Conservation (phyloP, 2,797 vertebrate genomes). For the Poecilia gillii region DNA sequence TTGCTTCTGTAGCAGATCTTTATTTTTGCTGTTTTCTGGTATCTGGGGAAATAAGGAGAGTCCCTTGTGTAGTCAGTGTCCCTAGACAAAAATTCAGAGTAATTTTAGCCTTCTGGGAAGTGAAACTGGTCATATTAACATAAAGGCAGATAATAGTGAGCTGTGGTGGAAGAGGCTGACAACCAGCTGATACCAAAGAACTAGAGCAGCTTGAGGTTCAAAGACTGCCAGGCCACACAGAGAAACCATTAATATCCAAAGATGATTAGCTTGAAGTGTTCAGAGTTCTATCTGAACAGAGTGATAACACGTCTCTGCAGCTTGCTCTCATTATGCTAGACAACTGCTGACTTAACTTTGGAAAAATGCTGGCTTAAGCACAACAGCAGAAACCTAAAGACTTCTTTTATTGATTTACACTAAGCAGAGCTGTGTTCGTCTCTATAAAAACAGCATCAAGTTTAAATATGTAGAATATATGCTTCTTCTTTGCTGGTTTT, state of each 20-base stretch:
- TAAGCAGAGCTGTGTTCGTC: not conserved
- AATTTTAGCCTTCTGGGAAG: not conserved
- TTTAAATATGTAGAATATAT: not conserved
- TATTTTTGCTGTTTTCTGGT: not conserved
- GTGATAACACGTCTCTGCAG: not conserved
- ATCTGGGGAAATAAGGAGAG: not conserved
- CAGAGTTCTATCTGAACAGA: slow-evolving; percentile 2
- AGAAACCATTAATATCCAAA: slow-evolving; percentile 6
- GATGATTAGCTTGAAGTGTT: slow-evolving; percentile 11
- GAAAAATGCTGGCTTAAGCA: slow-evolving; percentile 5
- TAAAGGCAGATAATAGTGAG: slow-evolving; percentile 5
- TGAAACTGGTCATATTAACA: not conserved
- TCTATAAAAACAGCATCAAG: not conserved
- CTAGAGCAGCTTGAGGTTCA: slow-evolving; percentile 9
- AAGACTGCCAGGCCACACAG: slow-evolving; percentile 9
- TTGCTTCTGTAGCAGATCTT: not conserved
- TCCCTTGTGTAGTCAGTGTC: not conserved
- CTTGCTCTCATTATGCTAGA: slow-evolving; percentile 11
- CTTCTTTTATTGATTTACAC: not conserved
- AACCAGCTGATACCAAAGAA: slow-evolving; percentile 1
- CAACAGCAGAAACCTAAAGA: slow-evolving; percentile 1
- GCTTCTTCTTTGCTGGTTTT: not conserved
- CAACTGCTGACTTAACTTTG: slow-evolving; percentile 7
- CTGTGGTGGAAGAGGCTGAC: not conserved
- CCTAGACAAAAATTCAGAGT: not conserved